Evolutionary conservation across 2,113 vertebrate species (phyloP).

Genomic region (Galemys pyrenaicus): DNA sequence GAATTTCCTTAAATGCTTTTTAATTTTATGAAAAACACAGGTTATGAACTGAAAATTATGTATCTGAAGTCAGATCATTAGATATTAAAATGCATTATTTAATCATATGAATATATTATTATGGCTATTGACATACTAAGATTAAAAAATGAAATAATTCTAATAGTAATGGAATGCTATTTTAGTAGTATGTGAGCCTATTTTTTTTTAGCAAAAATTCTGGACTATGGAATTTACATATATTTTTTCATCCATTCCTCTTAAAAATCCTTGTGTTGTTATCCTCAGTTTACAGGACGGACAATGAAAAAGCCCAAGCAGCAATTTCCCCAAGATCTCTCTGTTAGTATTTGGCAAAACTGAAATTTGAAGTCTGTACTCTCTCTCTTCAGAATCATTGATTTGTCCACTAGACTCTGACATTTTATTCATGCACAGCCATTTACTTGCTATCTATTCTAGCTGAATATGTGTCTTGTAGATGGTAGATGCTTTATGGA

Average conservation of each 20-base stretch:
- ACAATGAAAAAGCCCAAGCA: accelerated
- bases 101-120: background rate
- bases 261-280: background rate
- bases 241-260: background rate
- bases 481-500: background rate
- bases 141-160: background rate
- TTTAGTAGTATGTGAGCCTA: background rate
- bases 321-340: background rate
- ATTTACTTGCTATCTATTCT: background rate
- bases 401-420: background rate
- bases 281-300: background rate
- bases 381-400: background rate
- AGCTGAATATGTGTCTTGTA: accelerated
- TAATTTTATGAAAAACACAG: background rate
- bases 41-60: background rate
- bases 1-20: background rate
- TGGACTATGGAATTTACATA: background rate
- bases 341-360: background rate
- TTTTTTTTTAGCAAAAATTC: background rate
- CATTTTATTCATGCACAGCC: background rate
- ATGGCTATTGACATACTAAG: slow-evolving; percentile 28
- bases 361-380: background rate
- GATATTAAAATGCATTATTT: background rate
- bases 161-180: background rate
- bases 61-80: background rate